These are phyloP conservation scores for Rhynchomys soricoides DNA, from an alignment of 2,113 vertebrate species.

Conservation along the genomic window DNA sequence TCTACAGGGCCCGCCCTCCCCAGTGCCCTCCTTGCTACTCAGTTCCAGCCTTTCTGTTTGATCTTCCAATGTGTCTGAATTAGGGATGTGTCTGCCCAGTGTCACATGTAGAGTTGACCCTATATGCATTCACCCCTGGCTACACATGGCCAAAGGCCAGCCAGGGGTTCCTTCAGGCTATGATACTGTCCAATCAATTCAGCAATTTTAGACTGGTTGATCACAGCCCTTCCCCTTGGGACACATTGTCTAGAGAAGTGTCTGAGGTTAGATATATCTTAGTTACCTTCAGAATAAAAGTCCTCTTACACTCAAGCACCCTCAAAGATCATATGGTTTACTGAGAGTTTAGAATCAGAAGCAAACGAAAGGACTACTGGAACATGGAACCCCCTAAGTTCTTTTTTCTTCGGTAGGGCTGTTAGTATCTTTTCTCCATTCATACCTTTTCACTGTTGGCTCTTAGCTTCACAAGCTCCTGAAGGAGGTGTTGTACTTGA, in stretches of 20 bases:
- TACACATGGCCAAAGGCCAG: neutral
- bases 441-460: neutral
- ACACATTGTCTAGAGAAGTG: neutral
- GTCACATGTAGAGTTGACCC: neutral
- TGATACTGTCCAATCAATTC: neutral
- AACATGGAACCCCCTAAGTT: neutral
- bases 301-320: neutral
- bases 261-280: neutral
- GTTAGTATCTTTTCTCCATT: neutral
- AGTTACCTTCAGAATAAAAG: constrained; percentile 6
- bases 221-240: neutral
- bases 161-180: neutral
- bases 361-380: neutral
- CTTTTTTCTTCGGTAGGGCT: neutral
- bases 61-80: neutral
- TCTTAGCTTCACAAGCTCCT: neutral
- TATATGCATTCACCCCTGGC: neutral
- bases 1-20: neutral
- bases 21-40: neutral
- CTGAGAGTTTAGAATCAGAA: neutral
- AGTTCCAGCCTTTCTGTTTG: neutral
- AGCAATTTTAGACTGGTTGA: neutral
- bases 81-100: neutral
- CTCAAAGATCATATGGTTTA: neutral
- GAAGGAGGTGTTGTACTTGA: too few species aligned